Evolutionary conservation across 2,888 invertebrate species (phyloP).

Genomic region (Molanna angustata): DNA sequence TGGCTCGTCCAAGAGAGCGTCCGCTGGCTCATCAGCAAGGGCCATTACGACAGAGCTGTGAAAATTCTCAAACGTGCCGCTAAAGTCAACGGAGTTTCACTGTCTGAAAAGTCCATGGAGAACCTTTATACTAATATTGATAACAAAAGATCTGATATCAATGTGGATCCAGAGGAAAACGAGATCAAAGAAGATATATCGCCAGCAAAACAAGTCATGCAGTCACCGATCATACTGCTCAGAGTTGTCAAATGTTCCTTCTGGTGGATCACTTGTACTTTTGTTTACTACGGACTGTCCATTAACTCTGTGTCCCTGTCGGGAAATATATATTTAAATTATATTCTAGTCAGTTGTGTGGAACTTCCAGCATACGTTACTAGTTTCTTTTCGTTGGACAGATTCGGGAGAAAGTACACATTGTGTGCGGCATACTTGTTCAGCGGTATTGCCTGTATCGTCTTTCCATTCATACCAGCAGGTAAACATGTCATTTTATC

Average conservation of each 20-base stretch:
- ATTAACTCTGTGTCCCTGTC: constrained; percentile 72
- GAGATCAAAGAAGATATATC: constrained; percentile 26
- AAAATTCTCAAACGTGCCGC: constrained; percentile 61
- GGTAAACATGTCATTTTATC: constrained; percentile 40
- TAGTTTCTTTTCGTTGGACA: constrained; percentile 57
- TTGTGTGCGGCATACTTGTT: constrained; percentile 57
- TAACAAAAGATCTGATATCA: constrained; percentile 13
- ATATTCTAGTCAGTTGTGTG: constrained; percentile 62
- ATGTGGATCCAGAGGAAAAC: constrained; percentile 2
- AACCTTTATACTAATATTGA: constrained; percentile 25
- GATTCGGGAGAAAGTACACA: constrained; percentile 57
- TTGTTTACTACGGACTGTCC: constrained; percentile 78
- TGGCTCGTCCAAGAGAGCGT: constrained; percentile 69
- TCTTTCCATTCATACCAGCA: constrained; percentile 56
- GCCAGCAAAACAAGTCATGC: constrained; percentile 46
- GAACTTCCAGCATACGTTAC: constrained; percentile 64
- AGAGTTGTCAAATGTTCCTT: constrained; percentile 65
- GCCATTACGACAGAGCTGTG: constrained; percentile 62
- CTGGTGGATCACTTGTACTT: constrained; percentile 76
- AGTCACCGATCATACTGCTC: constrained; percentile 51
- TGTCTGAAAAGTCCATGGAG: constrained; percentile 31
- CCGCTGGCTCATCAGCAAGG: constrained; percentile 72
- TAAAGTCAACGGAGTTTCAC: constrained; percentile 42
- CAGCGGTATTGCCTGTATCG: constrained; percentile 58
- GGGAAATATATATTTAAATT: constrained; percentile 75